Evolutionary conservation across 1,140 invertebrate species (phyloP), one percentile per base, ranked within the genome.

Genomic region (Calosoma granatense): DNA sequence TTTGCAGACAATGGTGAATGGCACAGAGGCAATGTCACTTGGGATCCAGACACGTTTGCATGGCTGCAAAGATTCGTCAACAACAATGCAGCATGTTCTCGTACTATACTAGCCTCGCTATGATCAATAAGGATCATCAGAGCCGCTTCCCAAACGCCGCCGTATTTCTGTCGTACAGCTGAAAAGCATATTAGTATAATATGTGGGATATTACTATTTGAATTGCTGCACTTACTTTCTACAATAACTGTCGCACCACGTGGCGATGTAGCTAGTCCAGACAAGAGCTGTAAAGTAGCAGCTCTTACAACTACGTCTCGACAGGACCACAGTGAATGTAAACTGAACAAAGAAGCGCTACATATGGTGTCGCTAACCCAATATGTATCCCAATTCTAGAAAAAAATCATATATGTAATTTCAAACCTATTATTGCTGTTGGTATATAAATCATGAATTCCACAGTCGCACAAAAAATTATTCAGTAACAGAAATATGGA

Each of bases 241-340:
- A 76, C 64, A 2, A 77, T 64, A 59, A 76, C 69, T 30, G 67
- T 61, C 9, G 71, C 68, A 17, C 66, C 67, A 53, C 71, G 69
- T 1, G 69, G 59, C 20, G 67, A 71, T 17, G 63, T 64, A 21
- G 73, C 65, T 39, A 81, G 65, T 51, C 73, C 75, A 14, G 70
- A 65, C 22, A 79, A 65, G 26, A 81, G 64, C 63, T 79, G 76
- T 9, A 80, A 64, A 15, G 72, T 70, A 2, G 73, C 76, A 12
- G 78, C 77, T 26, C 77, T 67, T 9, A 80, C 66, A 2, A 79
- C 57, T 12, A 78, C 72, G 69, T 81, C 79, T 57, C 78, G 67
- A 60, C 74, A 78, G 43, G 61, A 64, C 72, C 72, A 76, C 2
- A 80, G 57, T 52, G 68, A 67, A 14, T 70, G 67, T 43, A 81